Evolutionary conservation across 2,113 vertebrate species (phyloP).

Genomic region (Pipra filicauda): DNA sequence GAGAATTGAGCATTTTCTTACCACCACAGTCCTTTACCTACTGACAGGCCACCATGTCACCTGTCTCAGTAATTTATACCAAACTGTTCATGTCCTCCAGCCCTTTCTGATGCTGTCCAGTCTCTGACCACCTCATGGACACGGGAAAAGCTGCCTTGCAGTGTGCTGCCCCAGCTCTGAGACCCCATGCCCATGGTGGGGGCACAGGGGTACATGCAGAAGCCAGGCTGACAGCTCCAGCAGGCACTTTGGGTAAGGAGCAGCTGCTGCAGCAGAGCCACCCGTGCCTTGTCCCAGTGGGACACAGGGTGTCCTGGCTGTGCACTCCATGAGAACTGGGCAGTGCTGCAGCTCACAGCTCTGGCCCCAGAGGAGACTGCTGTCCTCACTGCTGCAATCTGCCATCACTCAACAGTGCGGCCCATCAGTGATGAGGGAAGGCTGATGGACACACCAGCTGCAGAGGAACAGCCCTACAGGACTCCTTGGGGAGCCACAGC

Average conservation of each 20-base stretch:
- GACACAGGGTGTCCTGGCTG: neutral
- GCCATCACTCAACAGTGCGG: neutral
- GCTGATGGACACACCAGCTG: neutral
- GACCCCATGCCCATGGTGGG: accelerated
- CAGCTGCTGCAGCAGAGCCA: neutral
- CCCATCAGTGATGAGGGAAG: neutral
- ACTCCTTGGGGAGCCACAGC: neutral
- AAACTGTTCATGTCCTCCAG: neutral
- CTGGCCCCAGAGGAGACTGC: neutral
- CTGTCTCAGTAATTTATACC: neutral
- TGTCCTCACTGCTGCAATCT: neutral
- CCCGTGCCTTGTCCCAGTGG: neutral
- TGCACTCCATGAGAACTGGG: accelerated
- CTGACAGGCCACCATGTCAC: accelerated
- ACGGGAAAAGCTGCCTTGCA: neutral
- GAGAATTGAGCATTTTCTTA: neutral
- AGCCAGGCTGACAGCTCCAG: neutral
- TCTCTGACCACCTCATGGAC: accelerated
- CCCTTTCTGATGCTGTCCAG: neutral
- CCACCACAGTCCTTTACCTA: neutral
- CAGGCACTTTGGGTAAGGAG: accelerated
- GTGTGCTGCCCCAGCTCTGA: neutral
- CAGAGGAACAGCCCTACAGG: neutral
- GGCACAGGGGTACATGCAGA: accelerated
- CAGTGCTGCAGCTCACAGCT: neutral